phyloP scores from a whole-genome alignment of 2,113 vertebrate species.

The Collichthys lucidus region DNA sequence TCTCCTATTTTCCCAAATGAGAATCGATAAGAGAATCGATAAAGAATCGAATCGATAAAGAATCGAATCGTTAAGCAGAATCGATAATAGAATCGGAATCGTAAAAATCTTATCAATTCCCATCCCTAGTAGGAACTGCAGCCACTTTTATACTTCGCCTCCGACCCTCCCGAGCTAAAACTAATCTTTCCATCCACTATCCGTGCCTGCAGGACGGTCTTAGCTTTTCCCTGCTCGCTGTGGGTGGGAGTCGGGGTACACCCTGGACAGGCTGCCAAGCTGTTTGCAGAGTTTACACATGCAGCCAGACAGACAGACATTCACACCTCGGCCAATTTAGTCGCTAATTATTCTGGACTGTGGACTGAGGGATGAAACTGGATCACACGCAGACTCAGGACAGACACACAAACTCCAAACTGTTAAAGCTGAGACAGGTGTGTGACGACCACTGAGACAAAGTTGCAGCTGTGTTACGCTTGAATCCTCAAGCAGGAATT shows the following conservation, averaged over 20 bases:
- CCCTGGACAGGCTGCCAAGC: background rate
- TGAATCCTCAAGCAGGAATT: background rate
- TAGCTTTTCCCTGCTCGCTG: background rate
- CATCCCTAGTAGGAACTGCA: background rate
- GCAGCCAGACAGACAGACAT: background rate
- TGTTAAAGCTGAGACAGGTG: no score
- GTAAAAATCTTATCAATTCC: no score
- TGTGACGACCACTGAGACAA: background rate
- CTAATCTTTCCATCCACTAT: background rate
- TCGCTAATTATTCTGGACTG: background rate
- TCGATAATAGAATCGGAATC: no score
- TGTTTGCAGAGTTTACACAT: background rate
- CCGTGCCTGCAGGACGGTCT: background rate
- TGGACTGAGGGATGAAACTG: rapidly evolving
- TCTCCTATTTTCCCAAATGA: no score
- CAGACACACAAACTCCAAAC: background rate
- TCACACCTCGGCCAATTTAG: slow-evolving; percentile 18
- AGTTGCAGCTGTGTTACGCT: background rate
- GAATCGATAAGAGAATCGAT: no score
- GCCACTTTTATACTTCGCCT: no score
- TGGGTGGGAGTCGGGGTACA: background rate
- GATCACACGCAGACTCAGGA: background rate
- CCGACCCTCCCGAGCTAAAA: background rate
- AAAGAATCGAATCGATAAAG: no score
- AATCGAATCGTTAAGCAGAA: no score